These are phyloP conservation scores for Busseola fusca DNA, from an alignment of 2,888 invertebrate species.

Conservation along the genomic window DNA sequence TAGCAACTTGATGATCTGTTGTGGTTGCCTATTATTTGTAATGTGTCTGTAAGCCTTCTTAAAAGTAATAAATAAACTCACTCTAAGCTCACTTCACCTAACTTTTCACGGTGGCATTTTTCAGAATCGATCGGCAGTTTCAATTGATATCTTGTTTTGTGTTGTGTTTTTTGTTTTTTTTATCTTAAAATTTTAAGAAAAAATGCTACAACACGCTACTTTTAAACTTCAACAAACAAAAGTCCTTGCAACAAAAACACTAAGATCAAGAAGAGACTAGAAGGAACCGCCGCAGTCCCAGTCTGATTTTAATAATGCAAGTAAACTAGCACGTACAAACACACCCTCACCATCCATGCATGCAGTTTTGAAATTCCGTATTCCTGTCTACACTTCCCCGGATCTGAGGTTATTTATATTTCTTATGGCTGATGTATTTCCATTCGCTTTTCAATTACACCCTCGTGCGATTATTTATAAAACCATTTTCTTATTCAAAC, in stretches of 20 bases:
- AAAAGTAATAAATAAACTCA: no score
- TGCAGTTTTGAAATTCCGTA: slow-evolving; percentile 72
- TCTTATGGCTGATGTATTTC: slow-evolving; percentile 42
- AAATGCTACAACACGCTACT: neutral
- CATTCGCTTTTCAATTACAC: slow-evolving; percentile 52
- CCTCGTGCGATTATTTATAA: slow-evolving; percentile 46
- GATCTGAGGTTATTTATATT: slow-evolving; percentile 59
- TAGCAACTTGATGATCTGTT: no score
- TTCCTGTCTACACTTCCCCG: slow-evolving; percentile 64
- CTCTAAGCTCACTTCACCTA: no score
- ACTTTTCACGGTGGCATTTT: no score
- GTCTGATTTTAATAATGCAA: slow-evolving; percentile 40
- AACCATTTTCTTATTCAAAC: slow-evolving; percentile 28
- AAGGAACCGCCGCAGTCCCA: neutral
- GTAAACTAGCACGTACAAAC: slow-evolving; percentile 60
- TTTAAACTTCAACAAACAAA: neutral
- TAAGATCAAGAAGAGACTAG: neutral
- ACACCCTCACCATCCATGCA: slow-evolving; percentile 58
- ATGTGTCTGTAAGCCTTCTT: no score
- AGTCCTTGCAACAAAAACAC: neutral
- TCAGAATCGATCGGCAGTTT: no score
- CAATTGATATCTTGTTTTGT: no score
- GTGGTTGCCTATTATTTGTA: no score
- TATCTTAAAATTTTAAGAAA: no score
- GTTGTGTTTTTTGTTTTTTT: no score